Conservation (phyloP, 2,888 invertebrate genomes). For the Leptopilina myrica region DNA sequence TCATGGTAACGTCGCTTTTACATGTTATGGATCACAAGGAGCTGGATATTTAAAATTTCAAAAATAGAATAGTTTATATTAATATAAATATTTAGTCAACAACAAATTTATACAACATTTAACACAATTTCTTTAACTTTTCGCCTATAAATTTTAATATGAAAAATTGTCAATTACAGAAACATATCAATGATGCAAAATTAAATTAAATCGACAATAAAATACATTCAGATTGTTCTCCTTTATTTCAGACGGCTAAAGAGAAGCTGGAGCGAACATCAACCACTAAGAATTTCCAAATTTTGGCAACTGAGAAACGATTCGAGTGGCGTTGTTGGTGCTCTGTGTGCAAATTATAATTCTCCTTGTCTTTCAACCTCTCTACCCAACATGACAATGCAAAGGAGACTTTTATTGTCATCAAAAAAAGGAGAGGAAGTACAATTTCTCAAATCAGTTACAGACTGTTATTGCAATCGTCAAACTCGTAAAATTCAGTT, state of each 20-base stretch:
- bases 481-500: constrained; percentile 52
- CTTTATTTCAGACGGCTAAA: constrained; percentile 6
- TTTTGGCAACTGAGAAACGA: constrained; percentile 62
- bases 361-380: constrained; percentile 21
- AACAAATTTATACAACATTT: no score
- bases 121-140: no score
- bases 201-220: no score
- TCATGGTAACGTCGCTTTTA: no score
- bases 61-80: no score
- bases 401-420: constrained; percentile 59
- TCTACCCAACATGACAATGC: constrained; percentile 48
- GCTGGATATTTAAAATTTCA: no score
- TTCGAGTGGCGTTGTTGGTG: constrained; percentile 53
- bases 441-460: constrained; percentile 60
- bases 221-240: no score
- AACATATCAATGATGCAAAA: no score
- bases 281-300: constrained; percentile 48
- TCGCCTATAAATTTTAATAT: no score
- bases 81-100: no score
- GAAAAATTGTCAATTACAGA: no score
- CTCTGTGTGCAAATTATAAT: constrained; percentile 53
- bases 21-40: no score
- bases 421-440: constrained; percentile 58
- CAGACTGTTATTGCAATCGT: constrained; percentile 66
- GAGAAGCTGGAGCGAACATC: background rate